phyloP scores from a whole-genome alignment of 2,797 vertebrate genomes.

The Semotilus atromaculatus region DNA sequence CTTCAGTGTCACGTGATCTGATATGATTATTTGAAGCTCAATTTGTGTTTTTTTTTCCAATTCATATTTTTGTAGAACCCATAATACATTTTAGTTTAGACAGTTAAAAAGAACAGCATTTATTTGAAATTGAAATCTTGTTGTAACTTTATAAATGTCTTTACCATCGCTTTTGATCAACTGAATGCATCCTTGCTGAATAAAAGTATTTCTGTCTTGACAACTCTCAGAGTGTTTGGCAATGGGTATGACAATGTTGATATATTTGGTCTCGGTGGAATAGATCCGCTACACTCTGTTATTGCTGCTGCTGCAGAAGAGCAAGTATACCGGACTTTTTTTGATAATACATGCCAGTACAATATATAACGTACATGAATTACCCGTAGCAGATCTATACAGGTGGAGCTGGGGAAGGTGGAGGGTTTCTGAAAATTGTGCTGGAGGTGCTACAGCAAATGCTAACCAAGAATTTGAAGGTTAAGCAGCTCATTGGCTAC shows the following conservation, averaged over 20 bases:
- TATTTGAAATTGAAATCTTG: no score
- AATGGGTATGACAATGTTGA: background rate
- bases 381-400: background rate
- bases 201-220: no score
- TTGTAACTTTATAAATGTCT: no score
- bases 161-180: no score
- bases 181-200: no score
- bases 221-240: background rate
- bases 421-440: no score
- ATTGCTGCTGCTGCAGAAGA: background rate
- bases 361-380: background rate
- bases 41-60: background rate
- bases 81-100: no score
- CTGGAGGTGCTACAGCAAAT: background rate
- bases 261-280: no score
- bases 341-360: no score
- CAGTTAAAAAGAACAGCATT: no score
- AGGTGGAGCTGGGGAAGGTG: background rate
- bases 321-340: background rate
- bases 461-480: background rate
- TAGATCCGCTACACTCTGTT: background rate
- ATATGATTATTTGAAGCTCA: background rate
- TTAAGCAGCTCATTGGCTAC: background rate
- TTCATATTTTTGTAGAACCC: no score
- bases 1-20: background rate